These are phyloP conservation scores for Cyprinus carpio DNA, from an alignment of 2,113 vertebrate genomes.

Conservation along the genomic window DNA sequence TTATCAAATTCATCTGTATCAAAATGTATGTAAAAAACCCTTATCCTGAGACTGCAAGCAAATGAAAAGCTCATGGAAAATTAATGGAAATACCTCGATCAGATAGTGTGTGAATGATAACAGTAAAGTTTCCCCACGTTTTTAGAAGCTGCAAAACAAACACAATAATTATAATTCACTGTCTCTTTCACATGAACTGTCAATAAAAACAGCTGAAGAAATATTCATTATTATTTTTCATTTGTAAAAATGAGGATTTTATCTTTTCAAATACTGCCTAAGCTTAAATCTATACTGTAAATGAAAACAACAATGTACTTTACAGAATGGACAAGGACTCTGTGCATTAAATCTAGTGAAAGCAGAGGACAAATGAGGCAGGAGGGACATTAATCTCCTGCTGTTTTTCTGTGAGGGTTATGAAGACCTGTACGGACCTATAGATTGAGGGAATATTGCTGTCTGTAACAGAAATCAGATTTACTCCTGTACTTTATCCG, in stretches of 20 bases:
- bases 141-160: not conserved
- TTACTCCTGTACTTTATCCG: not conserved
- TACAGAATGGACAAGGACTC: not conserved
- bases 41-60: too few species aligned
- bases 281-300: not conserved
- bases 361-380: not conserved
- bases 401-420: not conserved
- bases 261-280: not conserved
- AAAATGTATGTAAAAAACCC: too few species aligned
- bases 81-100: not conserved
- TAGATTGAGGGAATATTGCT: not conserved
- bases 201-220: not conserved
- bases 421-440: slow-evolving; percentile 3
- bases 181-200: not conserved
- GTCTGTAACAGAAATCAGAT: slow-evolving; percentile 13
- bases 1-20: not conserved
- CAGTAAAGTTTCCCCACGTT: not conserved
- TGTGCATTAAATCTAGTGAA: slow-evolving; percentile 5
- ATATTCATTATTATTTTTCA: not conserved
- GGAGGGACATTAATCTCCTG: not conserved
- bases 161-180: not conserved
- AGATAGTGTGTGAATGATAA: not conserved
- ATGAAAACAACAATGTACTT: not conserved
- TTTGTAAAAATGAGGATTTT: not conserved
- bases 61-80: not conserved